These are phyloP conservation scores for Bothrops jararaca DNA, from an alignment of 2,113 vertebrate species.

Conservation along the genomic window DNA sequence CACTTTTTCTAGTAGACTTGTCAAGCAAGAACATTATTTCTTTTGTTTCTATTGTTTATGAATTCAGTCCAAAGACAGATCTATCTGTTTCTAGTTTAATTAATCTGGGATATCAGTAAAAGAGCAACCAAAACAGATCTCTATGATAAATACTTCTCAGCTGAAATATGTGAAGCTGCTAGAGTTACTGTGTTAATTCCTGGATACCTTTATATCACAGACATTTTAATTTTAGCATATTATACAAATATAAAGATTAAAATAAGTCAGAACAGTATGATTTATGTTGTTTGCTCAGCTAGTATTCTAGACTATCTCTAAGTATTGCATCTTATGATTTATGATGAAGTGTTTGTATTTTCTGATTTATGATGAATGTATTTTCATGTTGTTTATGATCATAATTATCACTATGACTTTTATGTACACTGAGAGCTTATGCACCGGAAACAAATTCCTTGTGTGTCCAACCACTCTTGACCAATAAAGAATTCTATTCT, in stretches of 20 bases:
- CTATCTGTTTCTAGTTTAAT: conserved; percentile 12
- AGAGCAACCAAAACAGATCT: conserved; percentile 14
- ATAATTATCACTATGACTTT: no score
- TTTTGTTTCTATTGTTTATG: background rate
- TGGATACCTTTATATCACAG: background rate
- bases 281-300: no score
- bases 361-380: no score
- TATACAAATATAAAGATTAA: conserved; percentile 26
- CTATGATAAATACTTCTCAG: background rate
- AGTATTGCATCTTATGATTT: no score
- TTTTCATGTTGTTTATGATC: no score
- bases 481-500: no score
- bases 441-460: no score
- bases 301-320: no score
- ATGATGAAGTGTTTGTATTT: no score
- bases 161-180: background rate
- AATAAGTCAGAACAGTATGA: rapidly evolving
- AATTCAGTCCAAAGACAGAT: background rate
- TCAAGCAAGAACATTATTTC: conserved; percentile 28
- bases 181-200: conserved; percentile 9
- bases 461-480: no score
- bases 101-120: background rate
- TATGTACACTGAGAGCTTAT: no score
- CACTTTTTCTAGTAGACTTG: background rate
- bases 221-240: background rate